Evolutionary conservation across 2,113 vertebrate species (phyloP).

Genomic region (Oceanites oceanicus): DNA sequence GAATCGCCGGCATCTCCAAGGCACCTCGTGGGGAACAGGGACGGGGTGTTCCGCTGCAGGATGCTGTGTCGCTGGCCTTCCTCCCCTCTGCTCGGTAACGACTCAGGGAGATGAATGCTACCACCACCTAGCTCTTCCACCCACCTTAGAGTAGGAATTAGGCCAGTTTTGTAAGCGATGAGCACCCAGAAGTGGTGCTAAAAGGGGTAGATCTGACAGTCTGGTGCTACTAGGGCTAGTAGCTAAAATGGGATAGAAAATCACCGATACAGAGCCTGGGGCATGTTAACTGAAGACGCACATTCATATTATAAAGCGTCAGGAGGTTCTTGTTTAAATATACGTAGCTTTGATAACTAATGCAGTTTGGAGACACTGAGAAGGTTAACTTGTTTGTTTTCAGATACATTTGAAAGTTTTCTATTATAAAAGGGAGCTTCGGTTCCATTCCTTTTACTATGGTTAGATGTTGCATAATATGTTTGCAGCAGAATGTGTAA

Average conservation of each 20-base stretch:
- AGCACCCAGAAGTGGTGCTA: neutral
- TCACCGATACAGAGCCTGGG: neutral
- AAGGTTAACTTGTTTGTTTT: neutral
- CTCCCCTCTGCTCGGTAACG: rapidly evolving
- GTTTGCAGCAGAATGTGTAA: neutral
- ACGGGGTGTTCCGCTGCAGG: rapidly evolving
- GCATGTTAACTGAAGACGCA: neutral
- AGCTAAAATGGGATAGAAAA: neutral
- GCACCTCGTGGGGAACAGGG: rapidly evolving
- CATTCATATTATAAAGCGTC: rapidly evolving
- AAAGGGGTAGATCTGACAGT: too few relatives aligned
- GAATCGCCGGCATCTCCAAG: rapidly evolving
- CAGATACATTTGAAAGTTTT: neutral
- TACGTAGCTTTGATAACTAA: neutral
- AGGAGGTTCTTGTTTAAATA: neutral
- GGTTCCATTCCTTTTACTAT: neutral
- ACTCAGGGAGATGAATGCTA: rapidly evolving
- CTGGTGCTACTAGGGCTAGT: rapidly evolving
- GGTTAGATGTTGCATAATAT: neutral
- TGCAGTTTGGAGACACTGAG: neutral
- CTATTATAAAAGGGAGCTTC: neutral
- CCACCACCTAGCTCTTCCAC: neutral
- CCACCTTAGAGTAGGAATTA: neutral
- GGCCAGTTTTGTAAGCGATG: neutral
- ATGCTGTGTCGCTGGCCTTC: neutral